phyloP scores from a whole-genome alignment of 2,113 vertebrate species.

The Paralichthys olivaceus region DNA sequence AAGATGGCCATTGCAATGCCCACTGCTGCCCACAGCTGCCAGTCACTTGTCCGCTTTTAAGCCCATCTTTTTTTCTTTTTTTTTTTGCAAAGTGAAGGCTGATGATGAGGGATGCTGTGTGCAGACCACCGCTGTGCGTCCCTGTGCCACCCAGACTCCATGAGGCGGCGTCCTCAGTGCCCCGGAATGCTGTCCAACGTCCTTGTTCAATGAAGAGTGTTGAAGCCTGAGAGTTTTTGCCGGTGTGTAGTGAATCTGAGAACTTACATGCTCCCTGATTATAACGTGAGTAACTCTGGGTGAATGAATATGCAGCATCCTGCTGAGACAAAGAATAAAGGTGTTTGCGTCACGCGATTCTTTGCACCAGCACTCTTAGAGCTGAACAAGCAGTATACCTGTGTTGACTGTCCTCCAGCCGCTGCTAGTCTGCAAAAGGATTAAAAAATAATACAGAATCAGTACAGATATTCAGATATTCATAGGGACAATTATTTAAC shows the following conservation, averaged over 20 bases:
- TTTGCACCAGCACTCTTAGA: not conserved
- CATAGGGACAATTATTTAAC: conserved; percentile 18
- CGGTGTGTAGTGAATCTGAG: conserved; percentile 22
- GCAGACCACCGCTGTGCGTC: conserved; percentile 16
- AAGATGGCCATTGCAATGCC: conserved; percentile 39
- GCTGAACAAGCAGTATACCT: conserved; percentile 25
- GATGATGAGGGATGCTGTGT: conserved; percentile 24
- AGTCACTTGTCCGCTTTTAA: conserved; percentile 18
- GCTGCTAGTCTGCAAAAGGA: conserved; percentile 70
- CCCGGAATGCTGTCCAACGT: conserved; percentile 47
- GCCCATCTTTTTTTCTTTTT: conserved; percentile 10
- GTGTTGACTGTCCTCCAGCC: conserved; percentile 27
- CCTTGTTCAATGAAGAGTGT: conserved; percentile 3
- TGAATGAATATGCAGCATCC: conserved; percentile 39
- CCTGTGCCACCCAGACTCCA: conserved; percentile 25
- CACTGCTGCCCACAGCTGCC: conserved; percentile 12
- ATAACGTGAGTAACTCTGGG: conserved; percentile 27
- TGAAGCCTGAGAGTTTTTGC: conserved; percentile 37
- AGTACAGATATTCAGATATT: conserved; percentile 27
- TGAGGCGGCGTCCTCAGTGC: conserved; percentile 5
- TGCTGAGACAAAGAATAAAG: conserved; percentile 30
- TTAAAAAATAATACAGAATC: conserved; percentile 6
- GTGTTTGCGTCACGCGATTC: not conserved
- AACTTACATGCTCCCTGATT: conserved; percentile 25
- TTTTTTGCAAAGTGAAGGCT: conserved; percentile 35